These are phyloP conservation scores for Cygnus olor DNA, from an alignment of 2,797 vertebrate species.

Conservation along the genomic window DNA sequence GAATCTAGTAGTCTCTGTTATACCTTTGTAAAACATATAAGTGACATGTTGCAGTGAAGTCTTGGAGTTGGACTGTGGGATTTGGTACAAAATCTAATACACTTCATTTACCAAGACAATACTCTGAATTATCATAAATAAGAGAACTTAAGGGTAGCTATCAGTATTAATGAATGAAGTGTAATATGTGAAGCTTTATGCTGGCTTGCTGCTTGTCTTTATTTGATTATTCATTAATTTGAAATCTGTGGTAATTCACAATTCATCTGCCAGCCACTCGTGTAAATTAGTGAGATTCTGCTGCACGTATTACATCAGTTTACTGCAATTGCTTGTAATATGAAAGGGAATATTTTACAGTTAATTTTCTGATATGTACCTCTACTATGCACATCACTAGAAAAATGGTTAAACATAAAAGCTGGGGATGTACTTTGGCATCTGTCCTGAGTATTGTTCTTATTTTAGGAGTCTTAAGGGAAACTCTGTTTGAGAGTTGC, in stretches of 20 bases:
- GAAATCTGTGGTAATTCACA: not conserved
- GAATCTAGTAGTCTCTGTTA: not conserved
- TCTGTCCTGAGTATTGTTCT: not conserved
- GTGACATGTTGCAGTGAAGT: not conserved
- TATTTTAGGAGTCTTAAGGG: not conserved
- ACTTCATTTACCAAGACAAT: not conserved
- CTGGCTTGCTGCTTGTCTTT: not conserved
- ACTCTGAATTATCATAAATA: not conserved
- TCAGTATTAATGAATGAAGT: not conserved
- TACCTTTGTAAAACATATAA: not conserved
- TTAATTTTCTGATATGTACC: not conserved
- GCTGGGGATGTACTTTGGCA: not conserved
- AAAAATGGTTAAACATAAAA: not conserved
- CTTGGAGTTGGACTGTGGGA: not conserved
- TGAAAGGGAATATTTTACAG: not conserved
- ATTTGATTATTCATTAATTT: slow-evolving; percentile 11
- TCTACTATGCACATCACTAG: not conserved
- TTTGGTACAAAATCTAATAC: not conserved
- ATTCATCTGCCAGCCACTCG: slow-evolving; percentile 22
- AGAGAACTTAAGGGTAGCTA: not conserved
- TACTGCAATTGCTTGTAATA: not conserved
- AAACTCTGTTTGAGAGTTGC: not conserved
- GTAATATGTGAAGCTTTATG: not conserved
- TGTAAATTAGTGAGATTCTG: not conserved
- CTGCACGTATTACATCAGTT: not conserved